Evolutionary conservation across 2,888 invertebrate species (phyloP).

Genomic region (Gasteruption jaculator): DNA sequence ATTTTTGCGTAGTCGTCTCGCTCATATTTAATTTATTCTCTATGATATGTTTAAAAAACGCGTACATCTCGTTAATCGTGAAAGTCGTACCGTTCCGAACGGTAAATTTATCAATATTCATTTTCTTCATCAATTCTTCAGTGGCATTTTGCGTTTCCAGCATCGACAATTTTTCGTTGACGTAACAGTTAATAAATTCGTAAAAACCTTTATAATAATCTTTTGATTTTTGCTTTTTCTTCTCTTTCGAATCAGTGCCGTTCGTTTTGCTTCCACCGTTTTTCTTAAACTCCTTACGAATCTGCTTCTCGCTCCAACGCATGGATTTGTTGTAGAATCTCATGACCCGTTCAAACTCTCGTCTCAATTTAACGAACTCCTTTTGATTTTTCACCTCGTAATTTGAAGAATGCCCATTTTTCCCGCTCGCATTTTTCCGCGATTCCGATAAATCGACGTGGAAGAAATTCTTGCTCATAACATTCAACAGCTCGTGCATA

Average conservation of each 20-base stretch:
- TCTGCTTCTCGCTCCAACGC: conserved; percentile 46
- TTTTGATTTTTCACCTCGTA: conserved; percentile 42
- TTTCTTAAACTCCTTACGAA: conserved; percentile 38
- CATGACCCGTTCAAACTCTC: conserved; percentile 46
- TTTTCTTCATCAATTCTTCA: conserved; percentile 40
- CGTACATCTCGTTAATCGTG: conserved; percentile 47
- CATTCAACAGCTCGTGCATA: conserved; percentile 47
- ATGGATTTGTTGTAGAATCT: conserved; percentile 47
- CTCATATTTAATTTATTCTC: conserved; percentile 42
- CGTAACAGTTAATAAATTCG: conserved; percentile 46
- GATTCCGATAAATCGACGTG: conserved; percentile 45
- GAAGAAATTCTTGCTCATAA: conserved; percentile 48
- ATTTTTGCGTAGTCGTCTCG: conserved; percentile 16
- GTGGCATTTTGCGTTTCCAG: conserved; percentile 41
- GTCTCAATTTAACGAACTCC: conserved; percentile 44
- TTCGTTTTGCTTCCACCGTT: conserved; percentile 29
- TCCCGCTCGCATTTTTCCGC: conserved; percentile 31
- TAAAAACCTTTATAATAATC: conserved; percentile 48
- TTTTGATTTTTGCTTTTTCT: conserved; percentile 38
- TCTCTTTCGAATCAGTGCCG: conserved; percentile 35
- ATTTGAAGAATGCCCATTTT: conserved; percentile 30
- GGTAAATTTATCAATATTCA: conserved; percentile 44
- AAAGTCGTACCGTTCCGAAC: conserved; percentile 44
- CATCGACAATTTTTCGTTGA: conserved; percentile 40
- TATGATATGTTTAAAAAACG: conserved; percentile 52